Base-by-base conservation (phyloP, 2,797 vertebrate genomes). In the Poeciliopsis infans region DNA sequence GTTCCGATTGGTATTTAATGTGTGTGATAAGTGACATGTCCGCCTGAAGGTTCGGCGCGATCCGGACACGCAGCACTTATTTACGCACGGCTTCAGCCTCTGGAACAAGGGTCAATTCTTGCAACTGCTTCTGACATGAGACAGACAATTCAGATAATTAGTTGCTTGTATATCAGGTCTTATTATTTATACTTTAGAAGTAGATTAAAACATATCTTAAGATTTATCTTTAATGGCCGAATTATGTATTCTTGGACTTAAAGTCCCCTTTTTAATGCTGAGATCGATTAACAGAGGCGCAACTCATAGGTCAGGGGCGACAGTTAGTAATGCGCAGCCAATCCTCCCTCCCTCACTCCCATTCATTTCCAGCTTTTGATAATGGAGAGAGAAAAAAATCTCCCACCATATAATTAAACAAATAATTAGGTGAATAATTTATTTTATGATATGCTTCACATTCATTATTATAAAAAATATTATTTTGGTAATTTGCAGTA, bases 41-140 rank as follows among this genome's bases (percentile, higher is more conserved):
- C n/a, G 64, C 73, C 55, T 20, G 64, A 20, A 7, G 68, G 33
- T 74, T 74, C 81, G 76, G 83, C 79, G 92, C 88, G 88, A 91
- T 81, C 61, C 51, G 16, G 85, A 74, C 78, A 39, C 80, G 46
- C 74, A 3, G 85, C 82, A 88, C 80, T 78, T 74, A 74, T 91
- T 91, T 90, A 81, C 91, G 91, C 90, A 84, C 89, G 74, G 23
- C 57, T 78, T 82, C 75, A 86, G 84, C 84, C 46, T 18, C 43
- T 55, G 85, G 77, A 82, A 79, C 72, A 49, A 81, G 80, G 72
- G 72, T 75, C 83, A 16, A 8, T 20, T 46, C 5, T 4, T 1
- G 16, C 20, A 47, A 39, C 18, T n/a, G 66, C 0, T n/a, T 28
- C 8, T 28, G 51, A 77, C 10, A 16, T 69, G 16, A 28, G 49